Conservation (phyloP, 2,797 vertebrate species). For the Echiichthys vipera region DNA sequence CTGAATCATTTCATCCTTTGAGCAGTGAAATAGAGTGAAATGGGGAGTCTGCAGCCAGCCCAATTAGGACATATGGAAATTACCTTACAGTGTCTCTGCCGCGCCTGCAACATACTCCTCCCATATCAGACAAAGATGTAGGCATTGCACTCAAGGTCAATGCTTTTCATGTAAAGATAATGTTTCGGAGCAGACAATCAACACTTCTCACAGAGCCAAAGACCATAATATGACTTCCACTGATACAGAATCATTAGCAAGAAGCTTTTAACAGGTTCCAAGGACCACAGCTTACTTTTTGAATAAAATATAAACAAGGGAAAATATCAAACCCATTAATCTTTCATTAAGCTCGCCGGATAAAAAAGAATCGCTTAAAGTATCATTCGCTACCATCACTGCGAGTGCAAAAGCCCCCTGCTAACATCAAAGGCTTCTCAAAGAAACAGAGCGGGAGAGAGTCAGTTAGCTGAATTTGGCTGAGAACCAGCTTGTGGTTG, state of each 20-base stretch:
- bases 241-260: constrained; percentile 87
- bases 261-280: constrained; percentile 88
- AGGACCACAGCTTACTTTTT: constrained; percentile 84
- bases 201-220: constrained; percentile 58
- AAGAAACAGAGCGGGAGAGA: constrained; percentile 81
- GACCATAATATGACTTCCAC: constrained; percentile 69
- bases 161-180: constrained; percentile 45
- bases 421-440: constrained; percentile 97
- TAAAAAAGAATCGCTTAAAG: constrained; percentile 99
- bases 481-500: constrained; percentile 91
- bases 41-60: constrained; percentile 22
- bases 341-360: constrained; percentile 99
- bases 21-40: constrained; percentile 41
- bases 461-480: constrained; percentile 94
- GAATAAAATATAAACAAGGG: constrained; percentile 94
- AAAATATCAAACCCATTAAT: constrained; percentile 99
- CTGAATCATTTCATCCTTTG: constrained; percentile 54
- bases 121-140: constrained; percentile 40
- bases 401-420: constrained; percentile 93
- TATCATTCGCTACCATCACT: constrained; percentile 94
- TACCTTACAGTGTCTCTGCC: constrained; percentile 32
- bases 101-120: constrained; percentile 25
- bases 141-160: constrained; percentile 54
- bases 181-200: constrained; percentile 61
- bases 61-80: constrained; percentile 70